phyloP scores from a whole-genome alignment of 2,888 invertebrate genomes.

The Odontomyia ornata region DNA sequence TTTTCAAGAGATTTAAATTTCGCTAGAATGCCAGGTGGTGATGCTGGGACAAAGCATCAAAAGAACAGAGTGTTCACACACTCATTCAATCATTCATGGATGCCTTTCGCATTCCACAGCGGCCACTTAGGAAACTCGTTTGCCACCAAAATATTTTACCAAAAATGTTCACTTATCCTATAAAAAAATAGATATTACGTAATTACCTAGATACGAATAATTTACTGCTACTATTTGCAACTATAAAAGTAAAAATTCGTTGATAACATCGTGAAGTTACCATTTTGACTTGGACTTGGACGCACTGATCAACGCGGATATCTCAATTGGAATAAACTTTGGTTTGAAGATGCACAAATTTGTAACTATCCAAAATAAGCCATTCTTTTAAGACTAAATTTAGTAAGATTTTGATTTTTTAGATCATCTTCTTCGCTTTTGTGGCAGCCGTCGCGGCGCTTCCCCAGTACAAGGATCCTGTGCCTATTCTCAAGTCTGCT shows the following conservation, averaged over 20 bases:
- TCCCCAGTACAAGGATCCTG: not conserved
- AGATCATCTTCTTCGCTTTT: not conserved
- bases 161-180: constrained; percentile 32
- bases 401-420: not conserved
- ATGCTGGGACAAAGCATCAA: no score
- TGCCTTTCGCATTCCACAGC: not conserved
- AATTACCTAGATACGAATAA: constrained; percentile 10
- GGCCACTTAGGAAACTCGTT: constrained; percentile 5
- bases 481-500: constrained; percentile 37
- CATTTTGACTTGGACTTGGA: constrained; percentile 1
- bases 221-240: not conserved
- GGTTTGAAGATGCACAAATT: constrained; percentile 6
- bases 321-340: no score
- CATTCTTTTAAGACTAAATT: no score
- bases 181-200: constrained; percentile 32
- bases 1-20: not conserved
- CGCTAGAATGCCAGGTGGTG: not conserved
- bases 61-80: no score
- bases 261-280: constrained; percentile 2
- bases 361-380: not conserved
- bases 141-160: not conserved
- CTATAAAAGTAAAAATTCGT: constrained; percentile 17
- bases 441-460: constrained; percentile 1
- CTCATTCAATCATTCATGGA: no score
- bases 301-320: not conserved